Conservation (phyloP, 2,113 vertebrate species). For the Trematocara variabile region DNA sequence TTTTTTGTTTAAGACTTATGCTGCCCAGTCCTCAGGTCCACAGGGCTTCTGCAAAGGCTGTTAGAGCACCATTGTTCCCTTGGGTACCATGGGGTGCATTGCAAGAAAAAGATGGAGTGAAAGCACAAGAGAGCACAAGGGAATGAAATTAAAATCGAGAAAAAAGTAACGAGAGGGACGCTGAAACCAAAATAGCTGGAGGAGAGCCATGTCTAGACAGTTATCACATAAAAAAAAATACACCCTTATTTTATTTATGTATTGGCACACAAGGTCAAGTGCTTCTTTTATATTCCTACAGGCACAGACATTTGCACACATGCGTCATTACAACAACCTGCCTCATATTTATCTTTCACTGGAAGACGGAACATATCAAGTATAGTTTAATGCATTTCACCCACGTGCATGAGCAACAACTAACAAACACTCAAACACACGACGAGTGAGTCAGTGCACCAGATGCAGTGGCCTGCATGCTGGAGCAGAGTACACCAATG, state of each 20-base stretch:
- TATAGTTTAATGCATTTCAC: background rate
- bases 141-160: background rate
- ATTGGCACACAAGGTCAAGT: background rate
- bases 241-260: background rate
- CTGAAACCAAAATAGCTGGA: background rate
- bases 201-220: slow-evolving; percentile 6
- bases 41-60: slow-evolving; percentile 37
- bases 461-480: slow-evolving; percentile 1
- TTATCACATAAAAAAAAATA: background rate
- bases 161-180: background rate
- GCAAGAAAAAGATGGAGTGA: background rate
- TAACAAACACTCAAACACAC: background rate
- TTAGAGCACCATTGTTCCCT: slow-evolving; percentile 10
- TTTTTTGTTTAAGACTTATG: background rate
- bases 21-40: slow-evolving; percentile 7
- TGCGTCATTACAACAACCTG: background rate
- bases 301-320: background rate
- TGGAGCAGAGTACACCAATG: background rate
- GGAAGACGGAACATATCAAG: background rate
- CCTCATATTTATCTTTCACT: background rate
- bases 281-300: background rate
- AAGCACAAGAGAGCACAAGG: background rate
- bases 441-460: background rate
- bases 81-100: slow-evolving; percentile 1
- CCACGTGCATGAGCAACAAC: background rate